Conservation (phyloP, 2,888 invertebrate species). For the Chalcosyrphus nemorum region DNA sequence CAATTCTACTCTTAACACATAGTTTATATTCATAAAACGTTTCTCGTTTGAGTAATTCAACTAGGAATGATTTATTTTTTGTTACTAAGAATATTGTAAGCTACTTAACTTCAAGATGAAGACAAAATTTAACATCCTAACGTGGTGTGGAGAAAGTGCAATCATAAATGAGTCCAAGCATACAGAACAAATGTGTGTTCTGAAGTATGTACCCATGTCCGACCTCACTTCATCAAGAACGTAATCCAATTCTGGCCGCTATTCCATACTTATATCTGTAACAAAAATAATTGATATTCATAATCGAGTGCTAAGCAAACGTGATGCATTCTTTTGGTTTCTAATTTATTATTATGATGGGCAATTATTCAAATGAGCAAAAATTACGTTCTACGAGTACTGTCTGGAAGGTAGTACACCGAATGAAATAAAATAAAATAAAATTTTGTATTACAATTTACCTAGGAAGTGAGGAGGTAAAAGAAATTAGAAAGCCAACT, state of each 20-base stretch:
- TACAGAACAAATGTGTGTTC: neutral
- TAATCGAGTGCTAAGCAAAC: neutral
- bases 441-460: neutral
- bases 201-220: neutral
- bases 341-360: neutral
- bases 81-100: neutral
- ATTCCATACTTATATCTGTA: neutral
- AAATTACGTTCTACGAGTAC: neutral
- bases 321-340: neutral
- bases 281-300: neutral
- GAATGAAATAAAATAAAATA: neutral
- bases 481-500: constrained; percentile 12
- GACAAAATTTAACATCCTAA: neutral
- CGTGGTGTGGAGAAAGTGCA: neutral
- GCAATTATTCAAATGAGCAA: constrained; percentile 11
- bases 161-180: neutral
- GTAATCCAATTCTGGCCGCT: neutral
- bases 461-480: too few relatives aligned
- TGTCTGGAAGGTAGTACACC: neutral
- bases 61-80: neutral
- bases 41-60: neutral
- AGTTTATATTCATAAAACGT: neutral
- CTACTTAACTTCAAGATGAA: too few relatives aligned
- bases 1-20: too few relatives aligned
- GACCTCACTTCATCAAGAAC: constrained; percentile 1